Conservation (phyloP, 2,888 invertebrate genomes). For the Hemistola chrysoprasaria region DNA sequence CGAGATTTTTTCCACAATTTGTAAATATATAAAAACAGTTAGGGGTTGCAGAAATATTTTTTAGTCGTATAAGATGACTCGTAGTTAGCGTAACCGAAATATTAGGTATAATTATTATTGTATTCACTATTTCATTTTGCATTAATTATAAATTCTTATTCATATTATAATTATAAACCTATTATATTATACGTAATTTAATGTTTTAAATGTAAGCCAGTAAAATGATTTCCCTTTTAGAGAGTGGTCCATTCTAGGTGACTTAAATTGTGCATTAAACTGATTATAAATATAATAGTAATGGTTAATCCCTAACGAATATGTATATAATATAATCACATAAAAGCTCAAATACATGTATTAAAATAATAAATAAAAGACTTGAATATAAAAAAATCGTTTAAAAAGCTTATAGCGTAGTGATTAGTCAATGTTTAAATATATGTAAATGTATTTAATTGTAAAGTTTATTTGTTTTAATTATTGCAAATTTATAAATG, state of each 20-base stretch:
- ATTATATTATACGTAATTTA: slow-evolving; percentile 23
- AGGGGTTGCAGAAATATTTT: slow-evolving; percentile 39
- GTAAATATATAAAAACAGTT: slow-evolving; percentile 17
- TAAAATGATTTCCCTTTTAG: slow-evolving; percentile 56
- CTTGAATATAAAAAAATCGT: slow-evolving; percentile 69
- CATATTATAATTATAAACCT: too few species aligned
- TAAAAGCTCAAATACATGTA: slow-evolving; percentile 73
- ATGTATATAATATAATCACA: slow-evolving; percentile 71
- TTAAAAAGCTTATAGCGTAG: slow-evolving; percentile 69
- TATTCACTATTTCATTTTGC: slow-evolving; percentile 1
- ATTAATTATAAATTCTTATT: too few species aligned
- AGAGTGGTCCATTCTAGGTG: slow-evolving; percentile 80
- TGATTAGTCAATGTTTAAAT: slow-evolving; percentile 58
- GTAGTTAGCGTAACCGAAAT: too few species aligned
- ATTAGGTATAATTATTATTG: not conserved
- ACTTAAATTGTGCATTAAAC: slow-evolving; percentile 80
- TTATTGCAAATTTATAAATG: slow-evolving; percentile 51
- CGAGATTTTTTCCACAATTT: slow-evolving; percentile 8
- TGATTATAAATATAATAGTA: slow-evolving; percentile 61
- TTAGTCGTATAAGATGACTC: slow-evolving; percentile 25
- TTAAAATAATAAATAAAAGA: slow-evolving; percentile 71
- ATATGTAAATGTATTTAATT: slow-evolving; percentile 33
- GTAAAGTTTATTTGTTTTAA: slow-evolving; percentile 35
- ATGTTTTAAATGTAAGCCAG: slow-evolving; percentile 27
- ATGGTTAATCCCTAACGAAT: slow-evolving; percentile 51